Evolutionary conservation across 2,888 invertebrate species (phyloP).

Genomic region (Lithophane socia): DNA sequence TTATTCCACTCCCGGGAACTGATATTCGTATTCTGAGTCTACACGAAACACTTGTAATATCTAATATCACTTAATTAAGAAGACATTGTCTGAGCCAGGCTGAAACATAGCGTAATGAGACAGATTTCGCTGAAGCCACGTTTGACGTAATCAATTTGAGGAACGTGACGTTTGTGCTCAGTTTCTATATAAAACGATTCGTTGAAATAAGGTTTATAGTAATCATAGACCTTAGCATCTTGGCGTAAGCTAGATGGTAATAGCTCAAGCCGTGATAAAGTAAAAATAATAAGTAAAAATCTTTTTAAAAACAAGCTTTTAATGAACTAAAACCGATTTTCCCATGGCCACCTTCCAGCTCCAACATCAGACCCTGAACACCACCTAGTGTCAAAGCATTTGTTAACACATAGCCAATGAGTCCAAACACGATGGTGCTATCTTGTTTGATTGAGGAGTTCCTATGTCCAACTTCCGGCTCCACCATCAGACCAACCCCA

Average conservation of each 20-base stretch:
- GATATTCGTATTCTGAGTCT: constrained; percentile 30
- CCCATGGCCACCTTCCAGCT: no score
- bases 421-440: no score
- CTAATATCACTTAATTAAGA: constrained; percentile 59
- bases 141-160: constrained; percentile 51
- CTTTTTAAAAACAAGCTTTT: no score
- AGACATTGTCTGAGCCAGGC: constrained; percentile 46
- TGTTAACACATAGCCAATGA: no score
- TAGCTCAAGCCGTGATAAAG: background rate
- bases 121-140: constrained; percentile 34
- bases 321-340: no score
- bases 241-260: background rate
- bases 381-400: no score
- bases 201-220: constrained; percentile 1
- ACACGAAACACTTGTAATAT: constrained; percentile 49
- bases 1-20: constrained; percentile 20
- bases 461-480: no score
- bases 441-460: no score
- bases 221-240: background rate
- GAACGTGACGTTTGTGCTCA: constrained; percentile 28
- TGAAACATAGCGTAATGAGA: constrained; percentile 46
- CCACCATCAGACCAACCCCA: no score
- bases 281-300: background rate
- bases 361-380: no score
- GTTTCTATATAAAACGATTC: constrained; percentile 1